Percentiles rank a stretch among this genome's conserved stretches.
phyloP scores from a whole-genome alignment of 1,140 invertebrate species.

The Heliothis virescens region DNA sequence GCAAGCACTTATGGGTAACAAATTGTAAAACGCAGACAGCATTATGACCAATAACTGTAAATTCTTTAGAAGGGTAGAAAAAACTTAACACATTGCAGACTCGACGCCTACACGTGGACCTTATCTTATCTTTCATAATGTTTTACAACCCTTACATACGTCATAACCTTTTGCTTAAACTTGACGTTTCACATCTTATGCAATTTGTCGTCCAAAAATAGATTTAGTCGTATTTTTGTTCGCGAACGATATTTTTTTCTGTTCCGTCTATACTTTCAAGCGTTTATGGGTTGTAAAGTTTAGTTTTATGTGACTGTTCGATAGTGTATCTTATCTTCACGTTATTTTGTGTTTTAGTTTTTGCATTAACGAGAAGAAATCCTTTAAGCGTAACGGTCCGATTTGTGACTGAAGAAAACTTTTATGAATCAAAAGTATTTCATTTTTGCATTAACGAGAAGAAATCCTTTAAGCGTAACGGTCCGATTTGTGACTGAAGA shows the following conservation, averaged over 20 bases:
- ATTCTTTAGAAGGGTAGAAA: constrained; percentile 38
- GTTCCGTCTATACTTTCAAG: not conserved
- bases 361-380: too few species aligned
- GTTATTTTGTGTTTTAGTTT: not conserved
- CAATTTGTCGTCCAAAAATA: constrained; percentile 26
- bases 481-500: too few species aligned
- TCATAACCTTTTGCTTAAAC: constrained; percentile 46
- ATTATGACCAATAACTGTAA: constrained; percentile 21
- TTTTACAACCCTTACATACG: constrained; percentile 51
- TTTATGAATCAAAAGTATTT: too few species aligned
- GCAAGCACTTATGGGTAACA: not conserved
- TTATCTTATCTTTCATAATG: constrained; percentile 67
- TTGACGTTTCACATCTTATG: constrained; percentile 33
- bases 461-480: too few species aligned
- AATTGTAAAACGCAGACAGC: not conserved
- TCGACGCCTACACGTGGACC: constrained; percentile 52
- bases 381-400: too few species aligned
- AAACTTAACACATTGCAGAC: constrained; percentile 65
- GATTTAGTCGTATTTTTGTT: not conserved
- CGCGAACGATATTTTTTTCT: constrained; percentile 18
- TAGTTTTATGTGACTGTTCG: not conserved
- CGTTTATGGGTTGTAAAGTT: not conserved
- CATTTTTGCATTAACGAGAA: too few species aligned
- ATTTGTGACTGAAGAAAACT: too few species aligned
- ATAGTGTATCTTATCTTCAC: not conserved